A percentile compares a stretch with the other conserved stretches of the same genome.
These are phyloP conservation scores for Morbakka virulenta DNA, from an alignment of 30 jellyfish, hydroid and myxozoan species.

Conservation along the genomic window DNA sequence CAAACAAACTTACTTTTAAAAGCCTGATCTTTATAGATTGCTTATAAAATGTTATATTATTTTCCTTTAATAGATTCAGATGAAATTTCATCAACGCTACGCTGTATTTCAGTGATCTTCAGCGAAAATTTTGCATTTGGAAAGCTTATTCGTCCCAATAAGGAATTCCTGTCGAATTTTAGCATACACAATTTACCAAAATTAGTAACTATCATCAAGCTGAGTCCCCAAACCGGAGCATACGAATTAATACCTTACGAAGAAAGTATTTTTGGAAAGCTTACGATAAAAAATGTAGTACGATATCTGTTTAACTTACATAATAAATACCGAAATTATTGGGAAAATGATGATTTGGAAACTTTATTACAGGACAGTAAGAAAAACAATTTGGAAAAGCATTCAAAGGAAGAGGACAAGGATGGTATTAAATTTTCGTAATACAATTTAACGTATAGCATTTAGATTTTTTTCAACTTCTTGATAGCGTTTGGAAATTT, in stretches of 20 bases:
- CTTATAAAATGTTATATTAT: not conserved
- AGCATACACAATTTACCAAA: conserved; percentile 38
- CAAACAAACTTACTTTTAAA: not conserved
- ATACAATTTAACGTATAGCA: too few relatives aligned
- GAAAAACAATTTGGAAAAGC: too few relatives aligned
- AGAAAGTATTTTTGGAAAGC: conserved; percentile 40
- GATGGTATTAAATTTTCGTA: too few relatives aligned
- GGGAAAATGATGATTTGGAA: conserved; percentile 38
- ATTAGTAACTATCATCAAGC: conserved; percentile 21
- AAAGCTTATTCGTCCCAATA: conserved; percentile 41
- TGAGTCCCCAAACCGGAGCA: conserved; percentile 56
- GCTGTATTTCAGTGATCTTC: conserved; percentile 39
- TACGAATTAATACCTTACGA: conserved; percentile 60
- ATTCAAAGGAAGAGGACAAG: too few relatives aligned
- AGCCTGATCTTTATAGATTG: not conserved
- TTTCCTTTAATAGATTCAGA: conserved; percentile 32
- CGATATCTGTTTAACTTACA: too few relatives aligned
- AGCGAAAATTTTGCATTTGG: conserved; percentile 49
- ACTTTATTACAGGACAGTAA: too few relatives aligned
- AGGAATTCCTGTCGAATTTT: conserved; percentile 33
- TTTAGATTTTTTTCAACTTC: too few relatives aligned
- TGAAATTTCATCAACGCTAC: conserved; percentile 28
- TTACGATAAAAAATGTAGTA: conserved; percentile 12
- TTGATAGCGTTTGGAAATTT: too few relatives aligned
- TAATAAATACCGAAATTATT: too few relatives aligned